These are phyloP conservation scores for Hylyphantes graminicola DNA, from an alignment of 1,140 invertebrate genomes.

Conservation along the genomic window DNA sequence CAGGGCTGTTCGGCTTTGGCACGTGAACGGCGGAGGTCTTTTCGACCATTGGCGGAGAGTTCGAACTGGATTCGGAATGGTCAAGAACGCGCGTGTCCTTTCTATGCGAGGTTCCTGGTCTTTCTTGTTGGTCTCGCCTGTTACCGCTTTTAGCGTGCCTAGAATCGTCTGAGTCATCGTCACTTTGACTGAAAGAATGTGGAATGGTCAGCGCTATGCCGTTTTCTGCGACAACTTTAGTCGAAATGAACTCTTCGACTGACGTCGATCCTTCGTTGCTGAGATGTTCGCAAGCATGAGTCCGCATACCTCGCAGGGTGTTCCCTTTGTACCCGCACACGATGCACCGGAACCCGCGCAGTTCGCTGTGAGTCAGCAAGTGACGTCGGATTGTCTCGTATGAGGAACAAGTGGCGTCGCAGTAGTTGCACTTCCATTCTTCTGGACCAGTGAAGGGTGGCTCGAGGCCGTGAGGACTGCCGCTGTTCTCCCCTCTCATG, in stretches of 20 bases:
- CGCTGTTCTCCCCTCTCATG: neutral
- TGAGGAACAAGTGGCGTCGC: conserved; percentile 85
- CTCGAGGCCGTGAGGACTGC: neutral
- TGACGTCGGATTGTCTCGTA: conserved; percentile 69
- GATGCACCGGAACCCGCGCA: conserved; percentile 91
- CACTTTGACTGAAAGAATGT: neutral
- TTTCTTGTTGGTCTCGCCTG: neutral
- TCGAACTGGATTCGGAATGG: neutral
- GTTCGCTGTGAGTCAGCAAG: conserved; percentile 83
- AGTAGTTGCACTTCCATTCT: conserved; percentile 86
- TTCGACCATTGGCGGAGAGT: neutral
- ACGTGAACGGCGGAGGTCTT: neutral
- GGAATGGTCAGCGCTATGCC: neutral
- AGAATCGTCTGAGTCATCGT: conserved; percentile 45
- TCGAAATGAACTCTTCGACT: conserved; percentile 91
- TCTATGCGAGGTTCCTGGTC: neutral
- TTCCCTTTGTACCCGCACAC: conserved; percentile 97
- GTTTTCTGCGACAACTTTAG: conserved; percentile 70
- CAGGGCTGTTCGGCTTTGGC: neutral
- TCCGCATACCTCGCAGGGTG: conserved; percentile 92
- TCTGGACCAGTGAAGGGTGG: conserved; percentile 42
- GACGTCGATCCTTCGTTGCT: conserved; percentile 83
- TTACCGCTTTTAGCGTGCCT: conserved; percentile 37
- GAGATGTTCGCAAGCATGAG: conserved; percentile 95
- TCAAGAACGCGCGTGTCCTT: neutral